Percentiles rank a stretch among this genome's conserved stretches.
Conservation (phyloP, 2,888 invertebrate species). For the Calameuta idolon region DNA sequence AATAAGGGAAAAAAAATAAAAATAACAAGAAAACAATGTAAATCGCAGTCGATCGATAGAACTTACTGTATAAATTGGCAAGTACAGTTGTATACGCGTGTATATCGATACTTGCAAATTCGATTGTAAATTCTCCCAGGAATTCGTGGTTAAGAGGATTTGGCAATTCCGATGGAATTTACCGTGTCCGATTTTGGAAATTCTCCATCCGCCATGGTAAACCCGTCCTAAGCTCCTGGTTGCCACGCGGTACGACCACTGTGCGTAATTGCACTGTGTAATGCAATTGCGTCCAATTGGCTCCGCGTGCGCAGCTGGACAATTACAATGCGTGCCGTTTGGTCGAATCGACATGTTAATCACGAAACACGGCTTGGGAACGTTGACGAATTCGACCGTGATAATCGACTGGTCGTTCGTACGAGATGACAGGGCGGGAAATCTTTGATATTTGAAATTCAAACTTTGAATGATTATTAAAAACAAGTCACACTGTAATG, state of each 20-base stretch:
- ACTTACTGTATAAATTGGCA: not conserved
- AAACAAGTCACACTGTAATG: not conserved
- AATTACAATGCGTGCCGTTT: not conserved
- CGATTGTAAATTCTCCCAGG: not conserved
- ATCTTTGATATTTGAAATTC: not conserved
- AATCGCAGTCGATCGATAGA: not conserved
- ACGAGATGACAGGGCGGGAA: not conserved
- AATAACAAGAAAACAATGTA: not conserved
- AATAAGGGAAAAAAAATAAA: not conserved
- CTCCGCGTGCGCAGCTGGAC: not conserved
- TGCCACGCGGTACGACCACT: not conserved
- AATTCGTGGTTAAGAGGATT: not conserved
- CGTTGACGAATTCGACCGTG: not conserved
- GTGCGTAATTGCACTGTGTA: not conserved
- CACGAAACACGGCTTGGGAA: not conserved
- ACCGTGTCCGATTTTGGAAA: not conserved
- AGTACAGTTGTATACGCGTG: not conserved
- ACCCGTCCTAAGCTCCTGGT: not conserved
- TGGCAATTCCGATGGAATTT: not conserved
- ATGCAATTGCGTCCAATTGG: not conserved
- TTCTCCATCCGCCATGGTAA: not conserved
- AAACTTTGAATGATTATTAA: not conserved
- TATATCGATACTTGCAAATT: not conserved
- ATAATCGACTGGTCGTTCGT: not conserved
- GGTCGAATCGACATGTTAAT: not conserved